Conservation (phyloP, 2,113 vertebrate genomes). For the Bombycilla garrulus region DNA sequence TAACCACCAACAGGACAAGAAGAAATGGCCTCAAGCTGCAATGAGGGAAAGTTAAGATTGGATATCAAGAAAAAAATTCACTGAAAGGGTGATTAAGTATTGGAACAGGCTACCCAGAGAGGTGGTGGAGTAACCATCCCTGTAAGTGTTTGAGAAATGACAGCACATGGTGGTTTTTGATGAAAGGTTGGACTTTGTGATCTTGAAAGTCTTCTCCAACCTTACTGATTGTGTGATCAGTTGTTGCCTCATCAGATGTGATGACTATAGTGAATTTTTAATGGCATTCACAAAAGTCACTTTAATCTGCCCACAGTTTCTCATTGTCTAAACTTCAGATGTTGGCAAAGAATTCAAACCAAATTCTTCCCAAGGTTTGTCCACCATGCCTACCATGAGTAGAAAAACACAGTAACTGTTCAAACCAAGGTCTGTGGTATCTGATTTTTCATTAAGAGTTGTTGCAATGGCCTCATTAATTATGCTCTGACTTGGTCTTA, state of each 20-base stretch:
- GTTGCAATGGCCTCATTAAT: background rate
- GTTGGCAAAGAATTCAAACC: background rate
- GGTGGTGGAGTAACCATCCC: background rate
- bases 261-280: background rate
- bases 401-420: background rate
- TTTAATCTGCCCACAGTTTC: background rate
- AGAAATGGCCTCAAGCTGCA: background rate
- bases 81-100: background rate
- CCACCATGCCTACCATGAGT: background rate
- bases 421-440: background rate
- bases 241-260: background rate
- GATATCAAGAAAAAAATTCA: background rate
- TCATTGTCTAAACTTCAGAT: background rate
- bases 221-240: background rate
- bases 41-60: background rate
- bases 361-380: background rate
- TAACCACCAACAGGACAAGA: background rate
- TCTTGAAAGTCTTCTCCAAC: background rate
- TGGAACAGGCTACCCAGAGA: background rate
- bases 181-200: background rate
- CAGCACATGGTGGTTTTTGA: background rate
- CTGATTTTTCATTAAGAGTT: background rate
- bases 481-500: background rate
- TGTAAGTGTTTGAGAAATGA: background rate
- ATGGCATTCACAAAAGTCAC: background rate